These are phyloP conservation scores for Oreocharis arfaki DNA, from an alignment of 2,113 vertebrate species.

Conservation along the genomic window DNA sequence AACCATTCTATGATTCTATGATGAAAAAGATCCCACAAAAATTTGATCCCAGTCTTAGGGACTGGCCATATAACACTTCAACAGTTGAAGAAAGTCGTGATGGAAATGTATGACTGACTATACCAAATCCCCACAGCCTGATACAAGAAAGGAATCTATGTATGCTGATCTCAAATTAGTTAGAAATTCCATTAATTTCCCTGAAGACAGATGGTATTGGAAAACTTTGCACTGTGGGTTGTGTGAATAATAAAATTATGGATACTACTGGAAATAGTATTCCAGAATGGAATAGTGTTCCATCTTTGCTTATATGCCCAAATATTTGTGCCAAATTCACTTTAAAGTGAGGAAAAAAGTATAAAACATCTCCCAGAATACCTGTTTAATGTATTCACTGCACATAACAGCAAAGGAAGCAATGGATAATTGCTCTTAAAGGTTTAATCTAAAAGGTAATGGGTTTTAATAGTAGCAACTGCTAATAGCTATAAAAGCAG, in stretches of 20 bases:
- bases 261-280: neutral
- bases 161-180: neutral
- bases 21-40: neutral
- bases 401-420: neutral
- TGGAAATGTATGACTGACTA: neutral
- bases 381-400: neutral
- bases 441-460: neutral
- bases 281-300: neutral
- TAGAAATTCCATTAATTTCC: neutral
- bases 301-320: neutral
- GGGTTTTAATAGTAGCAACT: neutral
- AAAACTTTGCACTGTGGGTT: neutral
- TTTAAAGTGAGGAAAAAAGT: neutral
- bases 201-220: neutral
- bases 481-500: neutral
- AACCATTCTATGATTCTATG: neutral
- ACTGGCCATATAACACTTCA: neutral
- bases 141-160: neutral
- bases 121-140: neutral
- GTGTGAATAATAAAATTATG: neutral
- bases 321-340: neutral
- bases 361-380: neutral
- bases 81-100: neutral
- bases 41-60: neutral
- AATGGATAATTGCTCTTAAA: neutral